Conservation (phyloP, 2,113 vertebrate species). For the Hypocryptadius cinnamomeus region DNA sequence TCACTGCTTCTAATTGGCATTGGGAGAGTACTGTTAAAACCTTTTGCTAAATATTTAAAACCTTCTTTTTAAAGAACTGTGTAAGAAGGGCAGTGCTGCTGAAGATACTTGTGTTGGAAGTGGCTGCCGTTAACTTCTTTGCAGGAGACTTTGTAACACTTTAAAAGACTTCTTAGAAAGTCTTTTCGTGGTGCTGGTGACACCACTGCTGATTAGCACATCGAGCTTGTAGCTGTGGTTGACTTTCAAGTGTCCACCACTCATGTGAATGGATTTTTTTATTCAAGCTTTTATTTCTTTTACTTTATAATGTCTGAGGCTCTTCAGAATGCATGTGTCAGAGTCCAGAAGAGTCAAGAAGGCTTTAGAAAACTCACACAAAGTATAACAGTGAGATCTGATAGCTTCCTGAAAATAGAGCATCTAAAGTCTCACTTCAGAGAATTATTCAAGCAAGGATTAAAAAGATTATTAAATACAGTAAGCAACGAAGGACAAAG, state of each 20-base stretch:
- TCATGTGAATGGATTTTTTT: neutral
- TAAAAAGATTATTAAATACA: neutral
- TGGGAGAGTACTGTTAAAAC: neutral
- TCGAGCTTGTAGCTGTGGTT: slow-evolving; percentile 21
- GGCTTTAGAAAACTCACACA: neutral
- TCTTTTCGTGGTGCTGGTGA: neutral
- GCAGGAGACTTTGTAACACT: no score
- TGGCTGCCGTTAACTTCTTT: neutral
- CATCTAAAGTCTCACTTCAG: neutral
- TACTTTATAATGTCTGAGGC: neutral
- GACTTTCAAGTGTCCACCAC: neutral
- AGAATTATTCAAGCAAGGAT: neutral
- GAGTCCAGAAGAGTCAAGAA: neutral
- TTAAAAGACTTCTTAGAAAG: no score
- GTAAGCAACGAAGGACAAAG: neutral
- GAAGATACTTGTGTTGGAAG: neutral
- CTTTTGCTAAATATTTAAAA: slow-evolving; percentile 29
- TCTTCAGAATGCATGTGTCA: neutral
- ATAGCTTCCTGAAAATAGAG: neutral
- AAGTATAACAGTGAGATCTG: neutral
- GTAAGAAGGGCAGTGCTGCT: neutral
- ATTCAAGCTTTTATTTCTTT: neutral
- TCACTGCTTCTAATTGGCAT: neutral
- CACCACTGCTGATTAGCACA: slow-evolving; percentile 24
- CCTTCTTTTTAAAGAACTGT: neutral